These are phyloP conservation scores for Gryllus longicercus DNA, from an alignment of 2,888 invertebrate species.

Conservation along the genomic window DNA sequence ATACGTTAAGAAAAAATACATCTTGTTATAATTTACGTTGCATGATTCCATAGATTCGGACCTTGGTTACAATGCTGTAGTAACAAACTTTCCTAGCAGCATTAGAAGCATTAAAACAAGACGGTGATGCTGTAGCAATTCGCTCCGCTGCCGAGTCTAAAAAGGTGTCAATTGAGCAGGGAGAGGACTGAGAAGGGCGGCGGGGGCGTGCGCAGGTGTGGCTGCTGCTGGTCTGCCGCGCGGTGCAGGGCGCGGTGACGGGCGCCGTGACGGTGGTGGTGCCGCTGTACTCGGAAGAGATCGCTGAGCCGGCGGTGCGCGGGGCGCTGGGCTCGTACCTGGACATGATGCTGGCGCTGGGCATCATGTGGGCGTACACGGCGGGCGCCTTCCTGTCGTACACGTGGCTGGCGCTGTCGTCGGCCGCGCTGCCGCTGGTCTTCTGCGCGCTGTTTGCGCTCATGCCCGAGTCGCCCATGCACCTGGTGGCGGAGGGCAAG, in stretches of 20 bases:
- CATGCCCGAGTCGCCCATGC: constrained; percentile 27
- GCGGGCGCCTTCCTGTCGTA: not conserved
- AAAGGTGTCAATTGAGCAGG: not conserved
- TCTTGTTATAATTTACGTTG: too few relatives aligned
- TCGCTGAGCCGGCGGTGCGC: constrained; percentile 40
- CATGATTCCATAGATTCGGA: not conserved
- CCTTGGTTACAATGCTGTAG: not conserved
- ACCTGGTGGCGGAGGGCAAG: constrained; percentile 18
- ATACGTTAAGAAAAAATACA: too few relatives aligned
- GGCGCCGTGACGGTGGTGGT: constrained; percentile 46
- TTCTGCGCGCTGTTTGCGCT: constrained; percentile 12
- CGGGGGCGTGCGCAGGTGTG: not conserved
- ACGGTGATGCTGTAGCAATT: too few relatives aligned
- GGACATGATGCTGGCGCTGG: constrained; percentile 23
- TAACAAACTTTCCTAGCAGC: not conserved
- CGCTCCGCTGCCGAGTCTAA: too few relatives aligned
- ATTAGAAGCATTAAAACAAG: not conserved
- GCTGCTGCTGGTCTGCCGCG: not conserved
- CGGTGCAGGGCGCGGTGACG: constrained; percentile 43
- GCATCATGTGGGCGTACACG: constrained; percentile 19
- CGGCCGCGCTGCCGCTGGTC: constrained; percentile 11
- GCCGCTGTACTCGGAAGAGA: constrained; percentile 50
- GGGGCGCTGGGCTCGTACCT: constrained; percentile 23
- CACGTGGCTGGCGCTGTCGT: not conserved
- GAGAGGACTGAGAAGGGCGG: not conserved